Evolutionary conservation across 2,888 invertebrate species (phyloP).

Genomic region (Axea sp.): DNA sequence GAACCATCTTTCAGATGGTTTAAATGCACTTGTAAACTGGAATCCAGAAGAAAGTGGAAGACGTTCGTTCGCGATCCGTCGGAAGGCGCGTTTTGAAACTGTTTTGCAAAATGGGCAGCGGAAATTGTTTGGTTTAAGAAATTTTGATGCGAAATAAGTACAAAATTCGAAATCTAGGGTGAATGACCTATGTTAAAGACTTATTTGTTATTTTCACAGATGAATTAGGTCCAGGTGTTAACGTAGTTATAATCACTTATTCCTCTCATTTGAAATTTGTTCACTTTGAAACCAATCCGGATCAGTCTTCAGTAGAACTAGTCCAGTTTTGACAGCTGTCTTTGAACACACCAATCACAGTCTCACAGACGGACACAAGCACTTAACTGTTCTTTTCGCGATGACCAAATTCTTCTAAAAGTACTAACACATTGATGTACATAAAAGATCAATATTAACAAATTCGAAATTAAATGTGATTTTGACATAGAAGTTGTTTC

Average conservation of each 20-base stretch:
- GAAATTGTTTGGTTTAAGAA: too few species aligned
- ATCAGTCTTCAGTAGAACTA: slow-evolving; percentile 2
- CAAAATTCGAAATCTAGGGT: too few species aligned
- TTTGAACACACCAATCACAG: slow-evolving; percentile 39
- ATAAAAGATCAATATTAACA: not conserved
- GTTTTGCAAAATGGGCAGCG: not conserved
- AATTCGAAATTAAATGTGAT: not conserved
- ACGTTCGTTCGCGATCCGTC: slow-evolving; percentile 34
- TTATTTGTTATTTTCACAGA: too few species aligned
- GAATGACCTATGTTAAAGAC: too few species aligned
- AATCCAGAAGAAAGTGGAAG: not conserved
- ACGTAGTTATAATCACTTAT: not conserved
- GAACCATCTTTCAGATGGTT: slow-evolving; percentile 4
- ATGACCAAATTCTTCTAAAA: not conserved
- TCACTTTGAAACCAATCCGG: slow-evolving; percentile 4
- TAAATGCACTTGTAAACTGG: too few species aligned
- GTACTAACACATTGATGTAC: slow-evolving; percentile 1
- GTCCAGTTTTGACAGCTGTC: slow-evolving; percentile 18
- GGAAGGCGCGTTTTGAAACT: slow-evolving; percentile 10
- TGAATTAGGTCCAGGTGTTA: slow-evolving; percentile 2
- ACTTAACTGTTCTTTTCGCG: slow-evolving; percentile 16
- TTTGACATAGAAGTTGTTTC: not conserved
- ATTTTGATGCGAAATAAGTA: too few species aligned
- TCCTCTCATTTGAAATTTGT: not conserved
- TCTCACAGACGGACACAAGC: slow-evolving; percentile 41